These are phyloP conservation scores for Eupelmus urozonus DNA, from an alignment of 2,888 invertebrate genomes.

Conservation along the genomic window DNA sequence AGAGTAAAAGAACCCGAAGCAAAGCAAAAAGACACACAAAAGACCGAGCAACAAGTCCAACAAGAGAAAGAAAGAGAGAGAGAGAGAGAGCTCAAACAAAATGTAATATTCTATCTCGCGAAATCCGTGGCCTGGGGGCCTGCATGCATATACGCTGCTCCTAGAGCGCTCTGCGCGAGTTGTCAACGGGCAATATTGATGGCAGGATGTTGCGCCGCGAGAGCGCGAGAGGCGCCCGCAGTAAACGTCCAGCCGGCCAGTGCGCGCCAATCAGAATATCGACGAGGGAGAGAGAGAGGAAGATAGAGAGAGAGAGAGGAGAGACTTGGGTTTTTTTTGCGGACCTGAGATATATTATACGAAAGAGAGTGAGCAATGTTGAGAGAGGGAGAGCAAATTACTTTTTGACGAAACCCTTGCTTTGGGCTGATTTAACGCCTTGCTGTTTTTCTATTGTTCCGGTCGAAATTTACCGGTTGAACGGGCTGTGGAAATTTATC, in stretches of 20 bases:
- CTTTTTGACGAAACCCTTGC: conserved; percentile 58
- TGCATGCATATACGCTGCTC: conserved; percentile 13
- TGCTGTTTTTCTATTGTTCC: conserved; percentile 53
- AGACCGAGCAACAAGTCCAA: neutral
- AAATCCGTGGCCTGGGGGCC: conserved; percentile 44
- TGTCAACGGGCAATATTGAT: conserved; percentile 76
- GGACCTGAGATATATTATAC: conserved; percentile 42
- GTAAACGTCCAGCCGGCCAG: conserved; percentile 62
- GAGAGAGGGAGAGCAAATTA: conserved; percentile 47
- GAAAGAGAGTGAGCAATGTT: neutral
- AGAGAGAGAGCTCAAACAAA: conserved; percentile 23
- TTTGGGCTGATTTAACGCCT: conserved; percentile 49
- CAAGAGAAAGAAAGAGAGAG: neutral
- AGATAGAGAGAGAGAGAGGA: too few species aligned
- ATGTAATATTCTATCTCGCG: conserved; percentile 52
- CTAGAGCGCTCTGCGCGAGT: conserved; percentile 63
- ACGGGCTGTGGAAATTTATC: too few species aligned
- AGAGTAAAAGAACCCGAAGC: too few species aligned
- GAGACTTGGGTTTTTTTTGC: too few species aligned
- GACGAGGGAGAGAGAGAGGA: conserved; percentile 18
- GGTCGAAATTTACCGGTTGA: conserved; percentile 46
- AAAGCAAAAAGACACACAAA: neutral
- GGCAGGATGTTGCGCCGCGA: conserved; percentile 69
- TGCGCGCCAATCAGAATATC: conserved; percentile 49
- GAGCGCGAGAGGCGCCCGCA: conserved; percentile 61